A percentile compares a stretch with the other conserved stretches of the same genome.
Conservation (phyloP, 2,888 invertebrate species). For the Bedellia somnulentella region DNA sequence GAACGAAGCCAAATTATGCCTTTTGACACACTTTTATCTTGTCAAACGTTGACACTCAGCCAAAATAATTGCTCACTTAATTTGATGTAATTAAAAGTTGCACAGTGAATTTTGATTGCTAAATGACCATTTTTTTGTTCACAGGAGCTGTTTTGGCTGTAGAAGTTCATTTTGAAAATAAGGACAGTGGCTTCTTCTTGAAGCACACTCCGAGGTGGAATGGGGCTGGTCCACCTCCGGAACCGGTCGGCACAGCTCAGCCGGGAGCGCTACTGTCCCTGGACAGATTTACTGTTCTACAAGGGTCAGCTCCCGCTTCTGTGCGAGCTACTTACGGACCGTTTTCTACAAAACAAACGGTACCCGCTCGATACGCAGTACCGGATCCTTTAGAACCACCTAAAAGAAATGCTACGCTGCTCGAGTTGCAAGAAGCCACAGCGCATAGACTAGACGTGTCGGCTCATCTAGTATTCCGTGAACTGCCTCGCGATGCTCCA, state of each 20-base stretch:
- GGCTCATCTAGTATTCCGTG: slow-evolving; percentile 87
- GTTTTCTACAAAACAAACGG: slow-evolving; percentile 92
- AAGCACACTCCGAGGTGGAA: slow-evolving; percentile 79
- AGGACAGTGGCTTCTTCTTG: slow-evolving; percentile 88
- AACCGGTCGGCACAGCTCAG: slow-evolving; percentile 45
- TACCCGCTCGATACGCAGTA: slow-evolving; percentile 85
- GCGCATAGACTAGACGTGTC: slow-evolving; percentile 86
- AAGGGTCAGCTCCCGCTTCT: slow-evolving; percentile 87
- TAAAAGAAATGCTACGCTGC: slow-evolving; percentile 58
- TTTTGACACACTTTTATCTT: slow-evolving; percentile 37
- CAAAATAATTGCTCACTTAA: too few species aligned
- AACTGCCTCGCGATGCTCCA: slow-evolving; percentile 86
- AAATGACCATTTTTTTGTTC: slow-evolving; percentile 42
- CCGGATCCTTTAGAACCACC: slow-evolving; percentile 78
- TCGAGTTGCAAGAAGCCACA: slow-evolving; percentile 63
- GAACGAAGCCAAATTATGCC: slow-evolving; percentile 32
- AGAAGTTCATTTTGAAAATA: slow-evolving; percentile 90
- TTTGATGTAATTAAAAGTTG: too few species aligned
- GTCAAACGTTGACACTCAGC: too few species aligned
- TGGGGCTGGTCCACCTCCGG: slow-evolving; percentile 50
- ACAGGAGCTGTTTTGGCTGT: slow-evolving; percentile 72
- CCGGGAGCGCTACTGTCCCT: slow-evolving; percentile 76
- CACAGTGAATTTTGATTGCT: too few species aligned
- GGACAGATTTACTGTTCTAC: slow-evolving; percentile 89
- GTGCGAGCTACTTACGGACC: slow-evolving; percentile 92